These are phyloP conservation scores for Conops quadrifasciatus DNA, from an alignment of 2,888 invertebrate species.

Conservation along the genomic window DNA sequence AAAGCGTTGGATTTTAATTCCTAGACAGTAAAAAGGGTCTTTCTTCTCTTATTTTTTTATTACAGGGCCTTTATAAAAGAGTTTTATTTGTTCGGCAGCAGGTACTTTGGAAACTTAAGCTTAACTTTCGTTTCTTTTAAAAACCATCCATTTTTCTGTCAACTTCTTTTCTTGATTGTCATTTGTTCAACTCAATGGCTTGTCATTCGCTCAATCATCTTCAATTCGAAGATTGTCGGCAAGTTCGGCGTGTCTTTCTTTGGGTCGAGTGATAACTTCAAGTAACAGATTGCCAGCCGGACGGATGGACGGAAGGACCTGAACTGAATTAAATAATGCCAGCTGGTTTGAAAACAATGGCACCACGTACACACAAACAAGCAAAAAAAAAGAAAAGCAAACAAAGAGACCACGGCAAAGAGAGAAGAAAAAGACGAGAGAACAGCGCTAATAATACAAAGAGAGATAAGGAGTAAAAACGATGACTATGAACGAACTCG, in stretches of 20 bases:
- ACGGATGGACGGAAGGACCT: background rate
- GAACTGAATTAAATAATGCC: background rate
- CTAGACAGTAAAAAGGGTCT: too few relatives aligned
- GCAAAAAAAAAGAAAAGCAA: too few relatives aligned
- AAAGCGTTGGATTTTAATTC: too few relatives aligned
- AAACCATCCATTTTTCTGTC: too few relatives aligned
- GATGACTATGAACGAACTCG: too few relatives aligned
- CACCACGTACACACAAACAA: too few relatives aligned
- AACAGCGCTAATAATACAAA: background rate
- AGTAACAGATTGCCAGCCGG: background rate
- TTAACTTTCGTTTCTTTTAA: background rate
- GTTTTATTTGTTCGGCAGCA: background rate
- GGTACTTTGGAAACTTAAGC: background rate
- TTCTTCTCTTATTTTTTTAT: too few relatives aligned
- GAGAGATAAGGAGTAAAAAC: too few relatives aligned
- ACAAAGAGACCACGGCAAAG: too few relatives aligned
- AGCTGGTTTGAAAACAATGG: background rate
- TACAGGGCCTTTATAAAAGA: background rate
- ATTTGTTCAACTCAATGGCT: background rate
- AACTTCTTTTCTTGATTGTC: background rate
- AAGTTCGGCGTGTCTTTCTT: too few relatives aligned
- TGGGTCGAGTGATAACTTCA: background rate
- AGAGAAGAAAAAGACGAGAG: too few relatives aligned
- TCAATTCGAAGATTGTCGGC: background rate
- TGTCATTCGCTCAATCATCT: conserved; percentile 5